Percentiles rank a stretch among this genome's conserved stretches.
Conservation (phyloP, 2,888 invertebrate species). For the Agriopis marginaria region DNA sequence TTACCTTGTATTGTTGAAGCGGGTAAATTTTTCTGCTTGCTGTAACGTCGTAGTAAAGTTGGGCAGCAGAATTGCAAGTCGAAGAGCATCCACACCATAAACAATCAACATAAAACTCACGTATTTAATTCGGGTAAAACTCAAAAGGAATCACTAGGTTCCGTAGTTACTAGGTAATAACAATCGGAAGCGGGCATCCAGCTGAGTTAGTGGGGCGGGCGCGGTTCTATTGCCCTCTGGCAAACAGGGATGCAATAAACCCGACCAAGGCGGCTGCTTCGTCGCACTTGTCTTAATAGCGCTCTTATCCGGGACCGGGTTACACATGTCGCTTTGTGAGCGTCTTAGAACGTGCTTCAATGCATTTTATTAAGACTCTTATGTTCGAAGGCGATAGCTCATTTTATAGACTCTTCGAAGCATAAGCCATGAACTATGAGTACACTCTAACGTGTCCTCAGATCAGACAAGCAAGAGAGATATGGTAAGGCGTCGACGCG, state of each 20-base stretch:
- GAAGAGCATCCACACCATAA: not conserved
- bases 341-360: conserved; percentile 48
- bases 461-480: no score
- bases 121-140: conserved; percentile 19
- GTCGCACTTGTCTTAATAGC: conserved; percentile 52
- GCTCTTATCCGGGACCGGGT: conserved; percentile 63
- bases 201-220: conserved; percentile 67
- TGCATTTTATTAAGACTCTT: conserved; percentile 2
- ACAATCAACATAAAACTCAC: conserved; percentile 11
- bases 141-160: conserved; percentile 30
- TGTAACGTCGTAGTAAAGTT: not conserved
- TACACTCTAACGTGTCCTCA: no score
- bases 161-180: conserved; percentile 69
- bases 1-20: no score
- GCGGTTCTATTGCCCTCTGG: conserved; percentile 70
- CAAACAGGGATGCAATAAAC: conserved; percentile 83
- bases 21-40: not conserved
- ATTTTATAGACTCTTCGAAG: not conserved
- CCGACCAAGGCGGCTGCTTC: conserved; percentile 61
- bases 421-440: conserved; percentile 36
- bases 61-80: not conserved
- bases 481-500: no score
- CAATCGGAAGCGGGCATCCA: conserved; percentile 73
- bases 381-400: not conserved
- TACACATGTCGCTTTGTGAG: conserved; percentile 68